A percentile compares a stretch with the other conserved stretches of the same genome.
These are phyloP conservation scores for Drosophila longiperda DNA, from an alignment of 2,888 invertebrate genomes.

Conservation along the genomic window DNA sequence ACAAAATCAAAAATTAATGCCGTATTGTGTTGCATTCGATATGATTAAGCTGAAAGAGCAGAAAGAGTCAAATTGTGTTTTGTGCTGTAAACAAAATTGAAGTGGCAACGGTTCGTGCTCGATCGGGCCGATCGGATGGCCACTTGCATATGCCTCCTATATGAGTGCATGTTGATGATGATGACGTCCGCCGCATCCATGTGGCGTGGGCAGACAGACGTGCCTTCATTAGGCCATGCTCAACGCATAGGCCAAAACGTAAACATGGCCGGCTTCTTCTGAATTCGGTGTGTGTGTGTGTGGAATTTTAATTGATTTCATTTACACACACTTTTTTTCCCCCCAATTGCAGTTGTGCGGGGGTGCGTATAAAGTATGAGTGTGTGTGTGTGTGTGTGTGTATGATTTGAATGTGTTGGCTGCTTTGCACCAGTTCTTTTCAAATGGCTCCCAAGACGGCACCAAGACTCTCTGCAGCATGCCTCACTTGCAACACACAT, in stretches of 20 bases:
- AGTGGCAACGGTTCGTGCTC: conserved; percentile 57
- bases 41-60: conserved; percentile 64
- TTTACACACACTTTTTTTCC: conserved; percentile 66
- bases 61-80: conserved; percentile 52
- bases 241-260: conserved; percentile 62
- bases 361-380: not conserved
- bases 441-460: conserved; percentile 24
- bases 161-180: conserved; percentile 9
- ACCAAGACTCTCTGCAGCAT: conserved; percentile 40
- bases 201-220: conserved; percentile 43
- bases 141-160: conserved; percentile 36
- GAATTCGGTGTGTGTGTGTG: conserved; percentile 52
- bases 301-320: conserved; percentile 76
- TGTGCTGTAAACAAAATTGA: conserved; percentile 73
- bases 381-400: conserved; percentile 13
- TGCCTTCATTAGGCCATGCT: conserved; percentile 75
- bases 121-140: conserved; percentile 10
- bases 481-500: conserved; percentile 38
- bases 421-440: conserved; percentile 54
- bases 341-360: conserved; percentile 40
- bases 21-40: conserved; percentile 54
- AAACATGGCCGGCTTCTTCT: conserved; percentile 48
- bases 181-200: conserved; percentile 25
- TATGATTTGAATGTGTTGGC: conserved; percentile 31
- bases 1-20: conserved; percentile 66